Evolutionary conservation across 2,113 vertebrate species (phyloP).

Genomic region (Tympanuchus pallidicinctus): DNA sequence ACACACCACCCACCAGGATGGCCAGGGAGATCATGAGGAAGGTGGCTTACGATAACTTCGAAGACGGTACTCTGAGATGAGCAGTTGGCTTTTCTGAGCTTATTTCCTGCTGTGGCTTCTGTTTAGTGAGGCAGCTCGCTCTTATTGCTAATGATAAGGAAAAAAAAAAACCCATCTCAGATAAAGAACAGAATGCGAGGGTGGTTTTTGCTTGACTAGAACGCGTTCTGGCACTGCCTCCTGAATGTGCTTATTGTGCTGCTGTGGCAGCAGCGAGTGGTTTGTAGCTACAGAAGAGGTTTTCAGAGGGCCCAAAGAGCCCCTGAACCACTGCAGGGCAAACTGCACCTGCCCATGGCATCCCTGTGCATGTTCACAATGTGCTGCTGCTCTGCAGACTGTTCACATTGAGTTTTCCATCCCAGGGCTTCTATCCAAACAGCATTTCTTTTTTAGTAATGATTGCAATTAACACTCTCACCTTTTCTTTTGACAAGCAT

Average conservation of each 20-base stretch:
- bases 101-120: accelerated
- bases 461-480: neutral
- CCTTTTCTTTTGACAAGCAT: neutral
- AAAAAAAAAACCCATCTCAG: neutral
- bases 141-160: accelerated
- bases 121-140: accelerated
- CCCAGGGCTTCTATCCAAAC: neutral
- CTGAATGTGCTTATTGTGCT: accelerated
- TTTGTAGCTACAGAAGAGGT: neutral
- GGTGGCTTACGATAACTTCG: slow-evolving; percentile 74
- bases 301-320: neutral
- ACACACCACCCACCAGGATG: slow-evolving; percentile 58
- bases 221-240: neutral
- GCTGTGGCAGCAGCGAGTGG: neutral
- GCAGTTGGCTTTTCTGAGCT: accelerated
- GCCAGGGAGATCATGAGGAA: slow-evolving; percentile 77
- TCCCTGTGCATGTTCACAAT: neutral
- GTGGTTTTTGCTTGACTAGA: neutral
- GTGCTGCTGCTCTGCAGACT: neutral
- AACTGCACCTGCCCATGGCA: neutral
- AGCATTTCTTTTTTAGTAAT: neutral
- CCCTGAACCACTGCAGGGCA: neutral
- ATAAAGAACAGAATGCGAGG: neutral
- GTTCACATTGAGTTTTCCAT: neutral
- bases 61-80: slow-evolving; percentile 66